Evolutionary conservation across 2,113 vertebrate genomes (phyloP), one percentile per base, ranked within the genome.

Genomic region (Callorhinus ursinus): DNA sequence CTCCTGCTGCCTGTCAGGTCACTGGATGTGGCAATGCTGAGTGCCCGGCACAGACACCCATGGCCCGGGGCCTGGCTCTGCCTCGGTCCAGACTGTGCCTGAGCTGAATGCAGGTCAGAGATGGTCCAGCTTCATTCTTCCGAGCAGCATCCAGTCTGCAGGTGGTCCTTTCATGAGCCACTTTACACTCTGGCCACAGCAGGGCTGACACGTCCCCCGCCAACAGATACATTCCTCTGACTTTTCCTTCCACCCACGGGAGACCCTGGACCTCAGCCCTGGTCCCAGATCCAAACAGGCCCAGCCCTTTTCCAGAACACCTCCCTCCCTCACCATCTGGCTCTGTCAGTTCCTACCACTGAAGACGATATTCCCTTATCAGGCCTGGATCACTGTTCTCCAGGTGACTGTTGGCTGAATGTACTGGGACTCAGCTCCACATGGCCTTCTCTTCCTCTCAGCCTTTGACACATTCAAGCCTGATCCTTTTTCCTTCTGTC

Each of bases 11-110:
- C 80, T 49, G 51, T 0, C n/a, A 7, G 2, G 4, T 28, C 33
- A 7, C 0, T 0, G 39, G 31, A 3, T 2, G 6, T 0, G 0
- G 1, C 1, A 1, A 1, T 14, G 21, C 26, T 21, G 8, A 33
- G 13, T 28, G 28, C 15, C 67, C 1, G 1, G 18, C 7, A 9
- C 28, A 42, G 24, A 18, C 2, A 0, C 1, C 31, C 26, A 3
- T 15, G n/a, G 24, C 9, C 49, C 36, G 2, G 11, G 19, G 21
- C 69, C 1, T 3, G 61, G 28, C 63, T 33, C 55, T 8, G 4
- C 28, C 31, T 31, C 69, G 3, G 19, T 16, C 11, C n/a, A 61
- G 4, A 18, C 13, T 2, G 8, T 46, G 31, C 59, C 65, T 46
- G 8, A 2, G 19, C 5, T 84, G 46, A 49, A 57, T n/a, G 4